phyloP scores from a whole-genome alignment of 2,888 invertebrate species.

The Metacarcinus magister region DNA sequence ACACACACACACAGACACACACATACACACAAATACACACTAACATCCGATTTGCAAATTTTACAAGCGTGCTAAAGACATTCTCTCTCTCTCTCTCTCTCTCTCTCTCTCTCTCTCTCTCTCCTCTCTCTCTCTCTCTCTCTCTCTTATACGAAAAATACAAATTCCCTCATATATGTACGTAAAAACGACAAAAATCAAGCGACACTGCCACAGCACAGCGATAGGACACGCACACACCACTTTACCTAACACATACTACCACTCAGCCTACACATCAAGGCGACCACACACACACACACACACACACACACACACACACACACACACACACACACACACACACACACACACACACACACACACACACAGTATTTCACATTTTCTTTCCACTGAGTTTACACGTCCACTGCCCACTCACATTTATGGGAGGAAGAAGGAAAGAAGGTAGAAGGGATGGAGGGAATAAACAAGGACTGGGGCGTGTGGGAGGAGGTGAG shows the following conservation, averaged over 20 bases:
- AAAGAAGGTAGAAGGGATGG: background rate
- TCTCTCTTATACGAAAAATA: background rate
- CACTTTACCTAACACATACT: too few relatives aligned
- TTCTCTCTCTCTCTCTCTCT: too few relatives aligned
- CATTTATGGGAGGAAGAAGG: background rate
- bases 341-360: slow-evolving; percentile 26
- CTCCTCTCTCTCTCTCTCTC: slow-evolving; percentile 6
- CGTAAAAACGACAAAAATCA: background rate
- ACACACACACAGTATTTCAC: background rate
- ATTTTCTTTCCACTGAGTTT: background rate
- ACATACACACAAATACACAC: too few relatives aligned
- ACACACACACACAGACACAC: too few relatives aligned
- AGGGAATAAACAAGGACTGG: background rate
- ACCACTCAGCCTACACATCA: too few relatives aligned
- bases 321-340: slow-evolving; percentile 26
- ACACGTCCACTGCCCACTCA: background rate
- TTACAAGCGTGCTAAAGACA: too few relatives aligned
- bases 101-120: too few relatives aligned
- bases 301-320: slow-evolving; percentile 15
- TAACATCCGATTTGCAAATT: too few relatives aligned
- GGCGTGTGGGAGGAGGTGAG: too few relatives aligned
- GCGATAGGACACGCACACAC: too few relatives aligned
- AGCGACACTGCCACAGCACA: too few relatives aligned
- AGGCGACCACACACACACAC: background rate
- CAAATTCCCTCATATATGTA: background rate